Evolutionary conservation across 37 sponge, comb jelly and placozoan species (phyloP).

Genomic region (Geodia barretti): DNA sequence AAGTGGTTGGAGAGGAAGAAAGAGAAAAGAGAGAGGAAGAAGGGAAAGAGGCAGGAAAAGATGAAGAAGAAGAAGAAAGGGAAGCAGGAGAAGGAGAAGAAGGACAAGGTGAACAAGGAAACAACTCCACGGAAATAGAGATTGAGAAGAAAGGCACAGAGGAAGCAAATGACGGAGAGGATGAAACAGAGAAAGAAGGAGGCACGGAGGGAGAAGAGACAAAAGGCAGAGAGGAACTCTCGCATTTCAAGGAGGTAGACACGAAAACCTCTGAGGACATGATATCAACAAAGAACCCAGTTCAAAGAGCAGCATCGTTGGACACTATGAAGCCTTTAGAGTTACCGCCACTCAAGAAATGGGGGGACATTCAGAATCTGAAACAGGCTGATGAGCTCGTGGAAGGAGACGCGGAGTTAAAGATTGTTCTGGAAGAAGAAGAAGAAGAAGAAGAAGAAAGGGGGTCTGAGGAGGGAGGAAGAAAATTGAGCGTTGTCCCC

Average conservation of each 20-base stretch:
- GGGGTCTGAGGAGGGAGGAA: neutral
- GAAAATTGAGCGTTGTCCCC: slow-evolving; percentile 1
- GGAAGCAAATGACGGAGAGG: too few relatives aligned
- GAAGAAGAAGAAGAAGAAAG: neutral
- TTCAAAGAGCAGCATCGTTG: neutral
- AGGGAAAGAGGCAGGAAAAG: neutral
- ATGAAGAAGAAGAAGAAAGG: neutral
- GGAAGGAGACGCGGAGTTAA: neutral
- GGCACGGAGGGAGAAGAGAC: neutral
- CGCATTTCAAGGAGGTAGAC: too few relatives aligned
- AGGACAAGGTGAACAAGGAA: neutral
- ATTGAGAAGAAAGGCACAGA: too few relatives aligned
- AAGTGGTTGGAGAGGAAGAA: neutral
- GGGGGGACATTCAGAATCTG: neutral
- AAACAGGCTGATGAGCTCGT: neutral
- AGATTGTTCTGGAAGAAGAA: neutral
- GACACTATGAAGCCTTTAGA: neutral
- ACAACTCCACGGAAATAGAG: neutral
- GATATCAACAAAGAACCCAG: too few relatives aligned
- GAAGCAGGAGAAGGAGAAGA: neutral
- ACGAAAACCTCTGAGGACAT: neutral
- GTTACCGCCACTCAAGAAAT: neutral
- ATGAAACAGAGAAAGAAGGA: neutral
- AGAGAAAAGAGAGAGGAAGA: neutral
- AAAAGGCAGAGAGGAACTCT: too few relatives aligned